A percentile compares a stretch with the other conserved stretches of the same genome.
Conservation (phyloP, 2,113 vertebrate species). For the Sander lucioperca region DNA sequence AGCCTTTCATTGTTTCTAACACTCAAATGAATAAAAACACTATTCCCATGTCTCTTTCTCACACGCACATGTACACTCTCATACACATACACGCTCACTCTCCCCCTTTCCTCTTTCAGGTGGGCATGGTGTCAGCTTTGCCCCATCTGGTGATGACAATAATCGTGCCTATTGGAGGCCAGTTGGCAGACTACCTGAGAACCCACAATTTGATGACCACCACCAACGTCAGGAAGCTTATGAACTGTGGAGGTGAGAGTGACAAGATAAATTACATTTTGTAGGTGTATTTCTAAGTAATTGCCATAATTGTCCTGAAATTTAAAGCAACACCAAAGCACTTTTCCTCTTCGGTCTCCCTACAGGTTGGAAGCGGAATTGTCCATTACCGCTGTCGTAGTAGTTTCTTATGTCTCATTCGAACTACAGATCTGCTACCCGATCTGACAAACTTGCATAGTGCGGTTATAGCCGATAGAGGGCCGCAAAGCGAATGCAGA, state of each 20-base stretch:
- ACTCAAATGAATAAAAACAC: neutral
- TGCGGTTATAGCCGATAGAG: too few species aligned
- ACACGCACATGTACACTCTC: neutral
- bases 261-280: neutral
- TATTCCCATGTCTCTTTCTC: neutral
- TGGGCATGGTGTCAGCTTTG: slow-evolving; percentile 91
- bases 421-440: too few species aligned
- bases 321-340: too few species aligned
- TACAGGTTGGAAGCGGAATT: too few species aligned
- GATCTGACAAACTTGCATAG: too few species aligned
- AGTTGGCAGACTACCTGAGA: slow-evolving; percentile 91
- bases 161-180: slow-evolving; percentile 92
- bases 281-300: too few species aligned
- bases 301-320: too few species aligned
- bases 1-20: neutral
- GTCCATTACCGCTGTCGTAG: too few species aligned
- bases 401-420: too few species aligned
- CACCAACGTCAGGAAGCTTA: slow-evolving; percentile 94
- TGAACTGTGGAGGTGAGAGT: slow-evolving; percentile 93
- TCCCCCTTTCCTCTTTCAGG: slow-evolving; percentile 72
- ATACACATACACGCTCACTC: neutral
- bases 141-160: slow-evolving; percentile 97
- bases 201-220: slow-evolving; percentile 91
- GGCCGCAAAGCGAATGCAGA: too few species aligned
- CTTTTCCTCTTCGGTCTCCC: too few species aligned